Evolutionary conservation across 1,140 invertebrate species (phyloP).

Genomic region (Calliopsis andreniformis): DNA sequence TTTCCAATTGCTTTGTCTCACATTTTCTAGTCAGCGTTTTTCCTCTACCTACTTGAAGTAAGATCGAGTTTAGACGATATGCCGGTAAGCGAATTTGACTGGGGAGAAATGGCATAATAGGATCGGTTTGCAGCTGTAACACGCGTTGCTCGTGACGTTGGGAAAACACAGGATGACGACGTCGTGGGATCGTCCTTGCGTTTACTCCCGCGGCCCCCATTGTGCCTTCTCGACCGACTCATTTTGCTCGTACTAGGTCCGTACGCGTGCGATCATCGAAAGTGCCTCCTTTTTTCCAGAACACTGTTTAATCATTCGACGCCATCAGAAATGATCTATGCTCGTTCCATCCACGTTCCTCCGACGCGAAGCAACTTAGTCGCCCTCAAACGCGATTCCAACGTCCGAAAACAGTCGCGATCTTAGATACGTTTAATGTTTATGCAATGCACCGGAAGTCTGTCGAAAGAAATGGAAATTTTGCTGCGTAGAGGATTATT

Average conservation of each 20-base stretch:
- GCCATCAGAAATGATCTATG: too few species aligned
- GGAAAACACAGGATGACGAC: constrained; percentile 48
- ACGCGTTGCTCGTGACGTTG: constrained; percentile 31
- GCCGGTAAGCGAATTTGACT: neutral
- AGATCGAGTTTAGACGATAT: constrained; percentile 25
- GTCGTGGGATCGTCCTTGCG: constrained; percentile 79
- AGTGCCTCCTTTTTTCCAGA: constrained; percentile 70
- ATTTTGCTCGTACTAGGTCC: constrained; percentile 52
- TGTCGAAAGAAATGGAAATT: constrained; percentile 62
- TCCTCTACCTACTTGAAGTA: neutral
- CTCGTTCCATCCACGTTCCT: too few species aligned
- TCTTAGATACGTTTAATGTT: constrained; percentile 12
- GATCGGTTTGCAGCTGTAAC: constrained; percentile 24
- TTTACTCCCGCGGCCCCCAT: constrained; percentile 77
- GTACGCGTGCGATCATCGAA: constrained; percentile 64
- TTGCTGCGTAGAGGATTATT: constrained; percentile 49
- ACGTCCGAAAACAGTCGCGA: neutral
- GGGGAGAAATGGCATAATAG: constrained; percentile 19
- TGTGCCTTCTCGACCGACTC: constrained; percentile 65
- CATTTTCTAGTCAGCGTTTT: neutral
- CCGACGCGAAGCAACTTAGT: too few species aligned
- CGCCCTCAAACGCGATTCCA: too few species aligned
- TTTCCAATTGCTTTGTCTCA: neutral
- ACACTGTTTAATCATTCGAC: neutral
- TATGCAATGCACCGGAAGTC: constrained; percentile 27